A percentile compares a stretch with the other conserved stretches of the same genome.
phyloP scores from a whole-genome alignment of 1,140 invertebrate genomes.

The Drosophila busckii region DNA sequence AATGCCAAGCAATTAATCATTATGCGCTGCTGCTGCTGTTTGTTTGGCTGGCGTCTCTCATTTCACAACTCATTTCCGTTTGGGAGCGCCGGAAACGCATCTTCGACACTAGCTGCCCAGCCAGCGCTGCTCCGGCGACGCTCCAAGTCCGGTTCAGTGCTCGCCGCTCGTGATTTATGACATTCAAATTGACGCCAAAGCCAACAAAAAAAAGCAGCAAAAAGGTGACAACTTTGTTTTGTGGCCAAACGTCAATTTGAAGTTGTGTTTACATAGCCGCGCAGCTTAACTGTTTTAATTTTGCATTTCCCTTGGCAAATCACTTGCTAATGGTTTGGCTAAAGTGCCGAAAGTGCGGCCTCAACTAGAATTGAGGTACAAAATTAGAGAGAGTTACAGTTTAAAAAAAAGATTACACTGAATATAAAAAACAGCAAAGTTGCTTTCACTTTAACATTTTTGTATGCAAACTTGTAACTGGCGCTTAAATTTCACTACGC shows the following conservation, averaged over 20 bases:
- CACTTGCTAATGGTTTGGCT: too few relatives aligned
- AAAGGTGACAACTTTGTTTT: slow-evolving; percentile 39
- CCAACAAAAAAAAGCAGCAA: slow-evolving; percentile 3
- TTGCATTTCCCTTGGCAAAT: too few relatives aligned
- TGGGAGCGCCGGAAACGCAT: slow-evolving; percentile 46
- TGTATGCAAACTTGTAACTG: too few relatives aligned
- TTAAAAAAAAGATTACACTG: too few relatives aligned
- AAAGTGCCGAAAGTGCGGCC: too few relatives aligned
- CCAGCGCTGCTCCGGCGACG: background rate
- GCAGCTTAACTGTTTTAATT: too few relatives aligned
- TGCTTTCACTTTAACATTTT: too few relatives aligned
- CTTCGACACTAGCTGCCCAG: slow-evolving; percentile 33
- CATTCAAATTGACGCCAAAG: slow-evolving; percentile 36
- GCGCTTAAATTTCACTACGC: too few relatives aligned
- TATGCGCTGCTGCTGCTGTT: slow-evolving; percentile 7
- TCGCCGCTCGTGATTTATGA: slow-evolving; percentile 38
- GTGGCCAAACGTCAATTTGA: slow-evolving; percentile 7
- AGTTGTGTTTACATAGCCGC: too few relatives aligned
- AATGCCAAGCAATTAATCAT: slow-evolving; percentile 48
- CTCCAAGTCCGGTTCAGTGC: background rate
- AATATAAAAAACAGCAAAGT: too few relatives aligned
- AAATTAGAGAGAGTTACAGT: too few relatives aligned
- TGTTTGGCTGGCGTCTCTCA: slow-evolving; percentile 27
- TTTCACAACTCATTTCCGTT: slow-evolving; percentile 48
- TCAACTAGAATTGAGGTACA: too few relatives aligned